Evolutionary conservation across 1,140 invertebrate species (phyloP).

Genomic region (Drosophila punjabiensis): DNA sequence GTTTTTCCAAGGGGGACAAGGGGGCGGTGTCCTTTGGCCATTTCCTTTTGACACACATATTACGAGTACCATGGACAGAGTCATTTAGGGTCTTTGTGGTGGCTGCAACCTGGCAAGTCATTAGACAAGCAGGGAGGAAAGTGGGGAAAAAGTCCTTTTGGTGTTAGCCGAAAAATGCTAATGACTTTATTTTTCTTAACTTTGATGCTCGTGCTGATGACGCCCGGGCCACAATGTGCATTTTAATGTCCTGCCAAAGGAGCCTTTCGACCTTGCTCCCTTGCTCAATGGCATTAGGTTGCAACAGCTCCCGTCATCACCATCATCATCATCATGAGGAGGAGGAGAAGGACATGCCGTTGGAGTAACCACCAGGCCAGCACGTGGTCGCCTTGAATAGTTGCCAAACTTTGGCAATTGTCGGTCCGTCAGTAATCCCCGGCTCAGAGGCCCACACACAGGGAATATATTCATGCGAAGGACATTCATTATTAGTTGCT

Average conservation of each 20-base stretch:
- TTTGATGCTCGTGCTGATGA: conserved; percentile 52
- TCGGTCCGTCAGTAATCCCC: conserved; percentile 32
- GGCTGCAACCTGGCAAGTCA: conserved; percentile 71
- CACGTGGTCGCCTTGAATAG: conserved; percentile 27
- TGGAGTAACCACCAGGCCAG: conserved; percentile 42
- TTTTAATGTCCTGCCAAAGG: conserved; percentile 77
- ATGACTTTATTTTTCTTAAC: conserved; percentile 82
- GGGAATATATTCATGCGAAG: conserved; percentile 23
- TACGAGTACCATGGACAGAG: conserved; percentile 37
- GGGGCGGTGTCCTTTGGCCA: conserved; percentile 45
- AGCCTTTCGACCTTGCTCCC: conserved; percentile 33
- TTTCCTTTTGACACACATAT: conserved; percentile 75
- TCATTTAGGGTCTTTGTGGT: conserved; percentile 61
- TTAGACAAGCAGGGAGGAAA: conserved; percentile 38
- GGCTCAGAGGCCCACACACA: not conserved
- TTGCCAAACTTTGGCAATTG: conserved; percentile 49
- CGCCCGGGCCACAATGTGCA: conserved; percentile 66
- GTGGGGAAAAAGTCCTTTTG: conserved; percentile 23
- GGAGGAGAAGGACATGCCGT: not conserved
- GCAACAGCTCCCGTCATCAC: conserved; percentile 22
- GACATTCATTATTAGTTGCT: conserved; percentile 43
- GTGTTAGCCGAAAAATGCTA: conserved; percentile 81
- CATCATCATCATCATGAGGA: conserved; percentile 10
- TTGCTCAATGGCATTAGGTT: conserved; percentile 36
- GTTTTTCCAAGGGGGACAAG: conserved; percentile 5